Evolutionary conservation across 2,797 vertebrate genomes (phyloP), one percentile per base, ranked within the genome.

Genomic region (Champsocephalus gunnari): DNA sequence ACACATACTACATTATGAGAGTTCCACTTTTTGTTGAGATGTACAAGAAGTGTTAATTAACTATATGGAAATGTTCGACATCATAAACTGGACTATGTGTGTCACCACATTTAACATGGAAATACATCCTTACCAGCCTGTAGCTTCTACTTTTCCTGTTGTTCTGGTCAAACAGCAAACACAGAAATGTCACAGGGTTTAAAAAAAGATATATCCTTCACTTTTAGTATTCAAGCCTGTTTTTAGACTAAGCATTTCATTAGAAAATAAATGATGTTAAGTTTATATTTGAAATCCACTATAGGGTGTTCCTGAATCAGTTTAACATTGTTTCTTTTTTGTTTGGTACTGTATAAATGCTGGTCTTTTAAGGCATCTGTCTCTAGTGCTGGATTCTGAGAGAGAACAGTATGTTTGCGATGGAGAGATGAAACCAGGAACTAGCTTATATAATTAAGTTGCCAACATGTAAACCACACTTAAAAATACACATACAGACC

Each of bases 401-500:
- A 28, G 38, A 65, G 44, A 68, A 28, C 19, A 58, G 17, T 14
- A 64, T 41, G 65, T n/a, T 32, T 44, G n/a, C n/a, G 69, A 12
- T 9, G 16, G n/a, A 38, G 28, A 44, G 3, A 11, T 34, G 17
- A 58, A 63, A 70, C 48, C 9, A 47, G 38, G 53, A 14, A 2
- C 12, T n/a, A 3, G 9, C 1, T 48, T 1, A 8, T 54, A 32
- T 54, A 6, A 2, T n/a, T 9, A 75, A 51, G 32, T 19, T 0
- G 14, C 16, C 41, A n/a, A 50, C n/a, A 63, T 16, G 16, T 5
- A 44, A 32, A n/a, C 12, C 14, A 63, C 61, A 66, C 47, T 24
- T 9, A 2, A 10, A 64, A n/a, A n/a, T 9, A 17, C 3, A 34
- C 16, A 59, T 5, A 85, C 90, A 75, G 56, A 95, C 95, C 95